Evolutionary conservation across 2,113 vertebrate genomes (phyloP), one percentile per base, ranked within the genome.

Genomic region (Rhinoderma darwinii): DNA sequence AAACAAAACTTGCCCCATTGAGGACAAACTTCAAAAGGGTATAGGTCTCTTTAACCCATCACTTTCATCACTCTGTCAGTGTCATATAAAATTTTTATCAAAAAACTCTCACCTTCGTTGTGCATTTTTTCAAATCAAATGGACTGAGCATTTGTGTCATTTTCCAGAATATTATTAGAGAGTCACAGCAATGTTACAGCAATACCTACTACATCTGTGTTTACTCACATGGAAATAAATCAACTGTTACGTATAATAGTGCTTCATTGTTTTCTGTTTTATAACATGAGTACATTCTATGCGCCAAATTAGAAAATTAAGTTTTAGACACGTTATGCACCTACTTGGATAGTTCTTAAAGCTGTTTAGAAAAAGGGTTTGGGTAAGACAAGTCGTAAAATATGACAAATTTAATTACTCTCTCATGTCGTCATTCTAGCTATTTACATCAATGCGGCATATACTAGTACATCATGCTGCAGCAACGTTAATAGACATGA

Each of bases 131-230:
- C 59, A 39, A 14, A 15, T 25, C 4, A 50, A 30, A 18, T 30
- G 15, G 17, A 54, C 30, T 50, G 20, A 78, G 75, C 75, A 78
- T 47, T 47, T 54, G 75, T 20, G 47, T 30, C 17, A 5, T 78
- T 51, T 78, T 43, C 75, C 27, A 78, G 44, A 9, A 50, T n/a
- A 54, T 37, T 30, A 32, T 78, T 78, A 18, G 44, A 11, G 47
- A 12, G 75, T 78, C 43, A 50, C 75, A 77, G 30, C 27, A 32
- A 10, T 79, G 27, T 79, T 79, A 79, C 27, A 35, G 6, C 4
- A 32, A 18, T 27, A 78, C n/a, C 50, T 78, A 1, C 30, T 37
- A 54, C 77, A 79, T 59, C 77, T 79, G 77, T 59, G 35, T 59
- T 51, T 39, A n/a, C 17, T 56, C 51, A 79, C 3, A 35, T 37